These are phyloP conservation scores for Chlorocebus sabaeus DNA, from an alignment of 2,113 vertebrate genomes.

Conservation along the genomic window DNA sequence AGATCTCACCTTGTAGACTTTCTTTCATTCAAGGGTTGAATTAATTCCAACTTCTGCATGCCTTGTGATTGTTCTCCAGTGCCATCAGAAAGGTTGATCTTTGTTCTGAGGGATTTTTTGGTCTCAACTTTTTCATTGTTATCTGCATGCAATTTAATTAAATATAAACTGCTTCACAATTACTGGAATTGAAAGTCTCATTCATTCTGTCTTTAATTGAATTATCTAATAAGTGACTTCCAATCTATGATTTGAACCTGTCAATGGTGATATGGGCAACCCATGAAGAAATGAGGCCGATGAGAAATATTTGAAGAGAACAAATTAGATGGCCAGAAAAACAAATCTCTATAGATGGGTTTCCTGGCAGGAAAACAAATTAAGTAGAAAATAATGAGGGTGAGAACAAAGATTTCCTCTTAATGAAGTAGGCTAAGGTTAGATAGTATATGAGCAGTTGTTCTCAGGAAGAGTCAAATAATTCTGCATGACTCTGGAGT, in stretches of 20 bases:
- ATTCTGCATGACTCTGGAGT: background rate
- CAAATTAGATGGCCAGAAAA: background rate
- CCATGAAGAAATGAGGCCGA: background rate
- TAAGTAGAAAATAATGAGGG: background rate
- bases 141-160: background rate
- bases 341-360: too few species aligned
- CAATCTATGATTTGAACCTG: background rate
- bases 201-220: background rate
- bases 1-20: background rate
- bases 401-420: background rate
- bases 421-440: background rate
- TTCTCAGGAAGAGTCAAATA: background rate
- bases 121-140: background rate
- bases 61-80: background rate
- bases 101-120: background rate
- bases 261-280: rapidly evolving
- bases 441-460: background rate
- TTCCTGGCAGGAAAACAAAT: background rate
- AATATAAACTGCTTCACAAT: background rate
- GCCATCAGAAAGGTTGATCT: background rate
- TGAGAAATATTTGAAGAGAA: background rate
- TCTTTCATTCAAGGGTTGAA: background rate
- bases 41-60: background rate
- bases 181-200: background rate
- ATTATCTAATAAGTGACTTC: background rate